Base-by-base conservation (phyloP, 2,797 vertebrate species). In the Sebastes iracundus region DNA sequence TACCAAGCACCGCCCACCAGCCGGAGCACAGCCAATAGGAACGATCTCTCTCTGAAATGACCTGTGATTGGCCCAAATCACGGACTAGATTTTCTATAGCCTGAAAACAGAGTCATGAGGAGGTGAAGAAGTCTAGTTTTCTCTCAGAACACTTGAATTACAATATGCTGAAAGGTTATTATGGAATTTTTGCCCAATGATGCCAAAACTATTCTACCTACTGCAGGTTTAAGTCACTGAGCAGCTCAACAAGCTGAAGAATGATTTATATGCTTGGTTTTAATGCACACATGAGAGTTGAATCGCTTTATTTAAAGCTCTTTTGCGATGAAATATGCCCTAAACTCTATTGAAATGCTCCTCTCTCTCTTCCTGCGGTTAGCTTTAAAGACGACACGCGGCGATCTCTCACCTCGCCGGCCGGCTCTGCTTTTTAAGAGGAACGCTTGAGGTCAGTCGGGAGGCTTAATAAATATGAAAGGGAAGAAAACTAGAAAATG, bases 401-500 rank as follows among this genome's bases (percentile, higher is more conserved):
- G 63, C 4, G 35, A 70, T 74, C 79, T 42, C 60, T 88, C 77
- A 82, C 85, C 80, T 86, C 8, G 1, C 30, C 23, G 61, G 71
- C 60, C 22, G 4, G 49, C 55, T 49, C 79, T 52, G 71, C 79
- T 61, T 84, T 91, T 88, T 35, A 79, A 68, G 77, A 82, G 78
- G 62, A 53, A 56, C 2, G 38, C 65, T 85, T 55, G 55, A 87
- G 87, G 87, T 90, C 88, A 84, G 75, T 84, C 65, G n/a, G 69
- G 77, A 74, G 62, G 76, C 79, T 81, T 91, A 83, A 91, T 94
- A 90, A 92, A 92, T 91, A 89, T 91, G 89, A 90, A 91, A 85
- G 74, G 73, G 71, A 64, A 71, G 64, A 86, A 87, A 88, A 88
- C 52, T 87, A 88, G 80, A 90, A 92, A 94, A 94, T 90, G 90